Conservation (phyloP, 2,888 invertebrate genomes). For the Dynastes hyllus region DNA sequence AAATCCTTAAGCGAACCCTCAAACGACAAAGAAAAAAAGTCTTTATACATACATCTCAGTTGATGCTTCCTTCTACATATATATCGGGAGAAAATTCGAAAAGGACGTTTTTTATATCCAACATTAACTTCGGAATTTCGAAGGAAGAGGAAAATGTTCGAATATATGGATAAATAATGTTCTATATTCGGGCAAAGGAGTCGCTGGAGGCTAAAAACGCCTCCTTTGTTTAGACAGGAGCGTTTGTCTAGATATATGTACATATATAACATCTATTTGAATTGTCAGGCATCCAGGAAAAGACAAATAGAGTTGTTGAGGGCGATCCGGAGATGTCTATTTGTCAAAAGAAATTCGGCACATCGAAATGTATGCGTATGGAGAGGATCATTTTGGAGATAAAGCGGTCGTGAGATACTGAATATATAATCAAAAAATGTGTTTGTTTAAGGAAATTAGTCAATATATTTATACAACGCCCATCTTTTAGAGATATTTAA, state of each 20-base stretch:
- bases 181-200: neutral
- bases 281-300: slow-evolving; percentile 7
- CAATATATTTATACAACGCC: too few relatives aligned
- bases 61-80: neutral
- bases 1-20: neutral
- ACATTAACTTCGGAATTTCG: slow-evolving; percentile 11
- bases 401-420: too few relatives aligned
- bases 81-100: slow-evolving; percentile 6
- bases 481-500: too few relatives aligned
- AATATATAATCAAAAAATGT: too few relatives aligned
- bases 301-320: slow-evolving; percentile 3
- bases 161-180: slow-evolving; percentile 6
- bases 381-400: too few relatives aligned
- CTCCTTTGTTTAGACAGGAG: neutral
- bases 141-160: neutral
- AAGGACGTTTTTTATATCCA: neutral
- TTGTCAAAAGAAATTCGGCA: too few relatives aligned
- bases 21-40: neutral
- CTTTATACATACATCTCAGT: neutral
- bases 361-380: too few relatives aligned
- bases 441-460: too few relatives aligned
- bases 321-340: neutral
- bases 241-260: neutral
- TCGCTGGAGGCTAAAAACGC: neutral
- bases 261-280: neutral